These are phyloP conservation scores for Scleropages formosus DNA, from an alignment of 2,797 vertebrate genomes.

Conservation along the genomic window DNA sequence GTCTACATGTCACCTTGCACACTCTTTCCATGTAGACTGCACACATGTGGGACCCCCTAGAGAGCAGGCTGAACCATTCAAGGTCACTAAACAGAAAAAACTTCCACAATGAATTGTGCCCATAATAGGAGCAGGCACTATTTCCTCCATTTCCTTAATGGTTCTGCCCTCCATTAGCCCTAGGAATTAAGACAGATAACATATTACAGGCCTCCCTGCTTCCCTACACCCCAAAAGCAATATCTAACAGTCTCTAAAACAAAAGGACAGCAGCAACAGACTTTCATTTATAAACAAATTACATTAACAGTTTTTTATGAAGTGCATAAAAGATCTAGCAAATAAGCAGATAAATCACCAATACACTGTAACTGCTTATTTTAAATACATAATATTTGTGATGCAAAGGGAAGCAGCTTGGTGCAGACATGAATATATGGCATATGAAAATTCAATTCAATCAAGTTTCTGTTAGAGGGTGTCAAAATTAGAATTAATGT, in stretches of 20 bases:
- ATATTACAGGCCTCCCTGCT: slow-evolving; percentile 38
- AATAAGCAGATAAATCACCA: slow-evolving; percentile 49
- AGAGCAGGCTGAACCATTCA: slow-evolving; percentile 30
- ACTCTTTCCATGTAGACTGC: background rate
- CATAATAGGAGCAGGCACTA: slow-evolving; percentile 57
- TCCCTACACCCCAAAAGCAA: background rate
- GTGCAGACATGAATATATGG: slow-evolving; percentile 38
- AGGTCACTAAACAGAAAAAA: slow-evolving; percentile 35
- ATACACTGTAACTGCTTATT: slow-evolving; percentile 41
- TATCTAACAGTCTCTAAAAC: slow-evolving; percentile 38
- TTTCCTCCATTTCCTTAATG: slow-evolving; percentile 63
- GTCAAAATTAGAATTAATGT: slow-evolving; percentile 40
- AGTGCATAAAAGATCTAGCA: slow-evolving; percentile 41
- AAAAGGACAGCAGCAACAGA: slow-evolving; percentile 38
- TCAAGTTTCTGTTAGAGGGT: slow-evolving; percentile 38
- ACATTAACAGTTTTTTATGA: slow-evolving; percentile 49
- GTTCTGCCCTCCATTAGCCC: slow-evolving; percentile 67
- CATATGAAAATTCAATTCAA: slow-evolving; percentile 41
- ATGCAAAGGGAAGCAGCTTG: slow-evolving; percentile 49
- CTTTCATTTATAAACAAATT: slow-evolving; percentile 42
- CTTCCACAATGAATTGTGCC: slow-evolving; percentile 47
- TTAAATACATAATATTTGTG: slow-evolving; percentile 36
- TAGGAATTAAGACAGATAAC: slow-evolving; percentile 67
- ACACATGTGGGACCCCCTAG: background rate
- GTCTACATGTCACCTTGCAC: background rate